Conservation (phyloP, 2,888 invertebrate genomes). For the Mythimna pallens region DNA sequence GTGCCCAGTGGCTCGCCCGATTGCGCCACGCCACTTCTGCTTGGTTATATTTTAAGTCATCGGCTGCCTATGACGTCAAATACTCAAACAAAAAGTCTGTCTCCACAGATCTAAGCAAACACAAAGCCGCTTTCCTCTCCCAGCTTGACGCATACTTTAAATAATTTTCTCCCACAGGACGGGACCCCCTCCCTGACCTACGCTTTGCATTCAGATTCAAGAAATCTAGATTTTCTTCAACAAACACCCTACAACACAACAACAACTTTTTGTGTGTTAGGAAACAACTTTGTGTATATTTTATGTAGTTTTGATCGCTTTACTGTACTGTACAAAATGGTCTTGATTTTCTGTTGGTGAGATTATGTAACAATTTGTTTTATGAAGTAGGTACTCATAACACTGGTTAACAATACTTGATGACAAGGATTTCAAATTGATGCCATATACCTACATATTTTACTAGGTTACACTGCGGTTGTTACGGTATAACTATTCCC, state of each 20-base stretch:
- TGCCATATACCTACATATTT: too few species aligned
- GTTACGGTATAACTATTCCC: too few species aligned
- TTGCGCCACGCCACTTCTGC: too few species aligned
- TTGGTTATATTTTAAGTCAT: too few species aligned
- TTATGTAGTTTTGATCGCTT: slow-evolving; percentile 12
- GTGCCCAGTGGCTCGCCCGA: too few species aligned
- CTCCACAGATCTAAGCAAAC: slow-evolving; percentile 10
- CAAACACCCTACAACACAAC: neutral
- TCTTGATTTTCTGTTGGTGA: neutral
- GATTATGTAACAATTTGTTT: too few species aligned
- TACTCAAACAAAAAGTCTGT: slow-evolving; percentile 6
- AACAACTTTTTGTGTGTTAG: neutral
- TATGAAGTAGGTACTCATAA: too few species aligned
- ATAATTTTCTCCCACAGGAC: slow-evolving; percentile 39
- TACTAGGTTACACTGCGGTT: too few species aligned
- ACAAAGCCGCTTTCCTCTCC: neutral
- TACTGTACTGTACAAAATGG: slow-evolving; percentile 12
- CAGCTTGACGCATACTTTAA: slow-evolving; percentile 28
- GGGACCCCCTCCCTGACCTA: neutral
- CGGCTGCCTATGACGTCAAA: neutral
- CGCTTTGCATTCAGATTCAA: slow-evolving; percentile 15
- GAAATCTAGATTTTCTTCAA: slow-evolving; percentile 21
- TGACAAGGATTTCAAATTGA: too few species aligned
- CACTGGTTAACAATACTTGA: too few species aligned
- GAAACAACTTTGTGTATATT: slow-evolving; percentile 10